These are phyloP conservation scores for Encarsia formosa DNA, from an alignment of 2,888 invertebrate species.

Conservation along the genomic window DNA sequence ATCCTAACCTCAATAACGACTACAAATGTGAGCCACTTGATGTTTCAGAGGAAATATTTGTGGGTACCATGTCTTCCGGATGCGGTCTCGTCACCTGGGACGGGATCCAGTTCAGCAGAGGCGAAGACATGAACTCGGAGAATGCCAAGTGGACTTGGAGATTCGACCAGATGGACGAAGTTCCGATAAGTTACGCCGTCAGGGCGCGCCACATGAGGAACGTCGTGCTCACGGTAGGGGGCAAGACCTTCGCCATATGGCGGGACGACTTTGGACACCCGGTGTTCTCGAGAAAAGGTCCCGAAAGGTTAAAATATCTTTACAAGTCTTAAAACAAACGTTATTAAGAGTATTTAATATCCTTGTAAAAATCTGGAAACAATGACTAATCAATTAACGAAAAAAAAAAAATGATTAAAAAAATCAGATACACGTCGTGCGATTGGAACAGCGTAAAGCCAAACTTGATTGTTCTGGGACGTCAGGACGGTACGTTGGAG, in stretches of 20 bases:
- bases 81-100: conserved; percentile 59
- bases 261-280: conserved; percentile 63
- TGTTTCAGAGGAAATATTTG: conserved; percentile 31
- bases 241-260: conserved; percentile 73
- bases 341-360: too few relatives aligned
- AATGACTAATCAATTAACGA: too few relatives aligned
- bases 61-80: conserved; percentile 48
- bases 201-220: conserved; percentile 63
- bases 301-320: too few relatives aligned
- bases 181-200: conserved; percentile 60
- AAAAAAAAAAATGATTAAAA: too few relatives aligned
- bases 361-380: too few relatives aligned
- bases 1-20: too few relatives aligned
- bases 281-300: conserved; percentile 64
- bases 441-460: conserved; percentile 75
- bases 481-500: conserved; percentile 72
- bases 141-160: conserved; percentile 50
- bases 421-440: conserved; percentile 61
- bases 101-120: conserved; percentile 65
- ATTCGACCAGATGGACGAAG: conserved; percentile 64
- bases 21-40: too few relatives aligned
- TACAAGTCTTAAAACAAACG: too few relatives aligned
- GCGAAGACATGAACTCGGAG: conserved; percentile 61
- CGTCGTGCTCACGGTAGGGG: conserved; percentile 68
- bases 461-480: conserved; percentile 66